Conservation (phyloP, 2,113 vertebrate species). For the Eonycteris spelaea region DNA sequence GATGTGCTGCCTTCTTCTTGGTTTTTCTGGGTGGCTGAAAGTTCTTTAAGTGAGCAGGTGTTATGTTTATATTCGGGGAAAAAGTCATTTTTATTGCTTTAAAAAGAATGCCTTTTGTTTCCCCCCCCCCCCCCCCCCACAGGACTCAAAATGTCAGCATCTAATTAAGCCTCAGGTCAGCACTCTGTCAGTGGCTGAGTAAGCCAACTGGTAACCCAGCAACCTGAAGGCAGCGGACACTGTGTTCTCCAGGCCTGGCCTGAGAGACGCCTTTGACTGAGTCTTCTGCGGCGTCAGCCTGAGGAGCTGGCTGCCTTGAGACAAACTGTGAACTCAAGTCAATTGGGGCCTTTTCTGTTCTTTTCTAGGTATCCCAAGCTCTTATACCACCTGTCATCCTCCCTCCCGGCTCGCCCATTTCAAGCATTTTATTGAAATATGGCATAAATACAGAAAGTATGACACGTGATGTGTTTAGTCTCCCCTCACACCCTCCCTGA, state of each 20-base stretch:
- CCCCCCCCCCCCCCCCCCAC: background rate
- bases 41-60: background rate
- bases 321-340: background rate
- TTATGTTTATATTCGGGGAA: background rate
- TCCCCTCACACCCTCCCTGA: background rate
- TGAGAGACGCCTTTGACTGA: background rate
- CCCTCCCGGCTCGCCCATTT: background rate
- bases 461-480: accelerated
- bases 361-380: background rate
- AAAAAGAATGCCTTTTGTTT: background rate
- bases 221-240: background rate
- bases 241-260: background rate
- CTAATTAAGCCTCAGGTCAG: background rate
- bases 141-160: background rate
- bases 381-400: background rate
- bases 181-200: background rate
- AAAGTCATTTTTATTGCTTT: background rate
- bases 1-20: background rate
- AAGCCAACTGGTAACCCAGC: background rate
- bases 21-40: background rate
- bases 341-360: background rate
- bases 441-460: background rate
- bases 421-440: background rate
- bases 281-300: background rate
- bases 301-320: background rate